Base-by-base conservation (phyloP, 2,888 invertebrate species). In the Lithophane ornitopus region DNA sequence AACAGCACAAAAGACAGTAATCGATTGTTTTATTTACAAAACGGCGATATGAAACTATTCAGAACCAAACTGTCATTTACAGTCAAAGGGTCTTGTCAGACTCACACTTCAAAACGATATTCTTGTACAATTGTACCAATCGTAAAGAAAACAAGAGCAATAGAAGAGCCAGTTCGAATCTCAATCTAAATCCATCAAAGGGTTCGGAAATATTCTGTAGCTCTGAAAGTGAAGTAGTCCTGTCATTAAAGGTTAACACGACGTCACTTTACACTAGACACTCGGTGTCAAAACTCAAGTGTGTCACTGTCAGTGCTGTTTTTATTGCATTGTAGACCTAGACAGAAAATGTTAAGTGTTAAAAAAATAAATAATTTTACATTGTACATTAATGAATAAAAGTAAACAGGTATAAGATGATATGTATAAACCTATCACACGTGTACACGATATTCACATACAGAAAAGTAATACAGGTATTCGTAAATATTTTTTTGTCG, bases 131-230 rank as follows among this genome's bases (percentile, higher is more conserved):
- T 28, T n/a, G n/a, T n/a, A n/a, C n/a, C n/a, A n/a, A 12, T 44
- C 39, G 9, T 28, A 14, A 46, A 41, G 14, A 19, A n/a, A 61
- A 34, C n/a, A 41, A 28, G 19, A 49, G n/a, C 46, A 49, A 41
- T 6, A 16, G n/a, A n/a, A n/a, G n/a, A n/a, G n/a, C n/a, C 14
- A 28, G 26, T 26, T 58, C 9, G n/a, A 39, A 72, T 72, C 16
- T 26, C 28, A 74, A 74, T 49, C 16, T n/a, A 61, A 74, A n/a
- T 75, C 14, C 41, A 75, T 34, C 14, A 75, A 74, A 74, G 44
- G 11, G 4, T 14, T 34, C 2, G 19, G 41, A 49, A 52, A 44
- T 52, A 76, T 44, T 75, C 19, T n/a, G 59, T n/a, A 52, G 16
- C 22, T 58, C n/a, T 49, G n/a, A 12, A 12, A 12, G 54, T 12